Evolutionary conservation across 2,113 vertebrate genomes (phyloP).

Genomic region (Cebidichthys violaceus): DNA sequence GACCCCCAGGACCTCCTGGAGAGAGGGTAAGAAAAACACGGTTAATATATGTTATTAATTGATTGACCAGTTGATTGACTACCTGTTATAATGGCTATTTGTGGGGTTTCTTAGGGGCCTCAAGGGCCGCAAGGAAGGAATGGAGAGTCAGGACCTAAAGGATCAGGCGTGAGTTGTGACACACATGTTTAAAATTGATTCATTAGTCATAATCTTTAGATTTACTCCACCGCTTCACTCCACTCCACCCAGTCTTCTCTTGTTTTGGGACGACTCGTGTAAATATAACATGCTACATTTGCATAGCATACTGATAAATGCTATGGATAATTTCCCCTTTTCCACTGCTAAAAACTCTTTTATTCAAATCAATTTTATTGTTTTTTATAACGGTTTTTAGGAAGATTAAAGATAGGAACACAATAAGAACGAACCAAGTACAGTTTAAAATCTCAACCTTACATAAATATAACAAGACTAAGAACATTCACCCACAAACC

Average conservation of each 20-base stretch:
- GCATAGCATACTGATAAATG: neutral
- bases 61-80: neutral
- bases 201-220: neutral
- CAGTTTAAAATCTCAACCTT: neutral
- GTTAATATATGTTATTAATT: neutral
- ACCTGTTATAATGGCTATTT: neutral
- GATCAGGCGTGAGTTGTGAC: constrained; percentile 89
- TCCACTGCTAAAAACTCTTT: neutral
- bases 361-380: neutral
- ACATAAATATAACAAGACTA: neutral
- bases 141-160: constrained; percentile 97
- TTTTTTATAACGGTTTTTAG: neutral
- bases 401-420: too few species aligned
- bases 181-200: neutral
- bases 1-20: constrained; percentile 91
- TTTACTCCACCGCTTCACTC: neutral
- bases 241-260: neutral
- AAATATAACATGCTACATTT: neutral
- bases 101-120: constrained; percentile 86
- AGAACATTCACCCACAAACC: neutral
- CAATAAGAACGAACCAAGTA: too few species aligned
- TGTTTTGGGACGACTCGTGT: neutral
- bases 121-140: constrained; percentile 94
- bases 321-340: neutral
- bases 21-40: constrained; percentile 87